phyloP scores from a whole-genome alignment of 64 coral and sea anemone species.

The Porites australiensis region DNA sequence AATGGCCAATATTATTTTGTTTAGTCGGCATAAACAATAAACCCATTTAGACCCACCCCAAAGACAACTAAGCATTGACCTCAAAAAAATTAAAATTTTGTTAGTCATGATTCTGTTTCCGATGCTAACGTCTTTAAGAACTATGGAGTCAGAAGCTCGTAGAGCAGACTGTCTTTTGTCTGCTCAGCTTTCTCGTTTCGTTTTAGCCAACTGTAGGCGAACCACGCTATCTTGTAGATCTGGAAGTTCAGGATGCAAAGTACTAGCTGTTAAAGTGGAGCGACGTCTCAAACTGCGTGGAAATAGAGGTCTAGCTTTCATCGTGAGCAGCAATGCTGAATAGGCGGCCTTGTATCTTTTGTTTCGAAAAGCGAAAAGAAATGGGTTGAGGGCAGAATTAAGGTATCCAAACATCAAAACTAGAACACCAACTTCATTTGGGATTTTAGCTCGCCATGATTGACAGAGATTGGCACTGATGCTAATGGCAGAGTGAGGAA shows the following conservation, averaged over 20 bases:
- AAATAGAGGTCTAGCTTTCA: neutral
- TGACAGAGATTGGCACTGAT: slow-evolving; percentile 12
- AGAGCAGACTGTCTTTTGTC: neutral
- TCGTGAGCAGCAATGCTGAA: neutral
- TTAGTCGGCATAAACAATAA: too few species aligned
- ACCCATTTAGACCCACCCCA: too few species aligned
- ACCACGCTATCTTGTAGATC: neutral
- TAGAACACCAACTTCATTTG: slow-evolving; percentile 3
- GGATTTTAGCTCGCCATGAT: neutral
- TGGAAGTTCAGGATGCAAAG: neutral
- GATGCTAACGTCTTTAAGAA: too few species aligned
- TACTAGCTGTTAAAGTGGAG: slow-evolving; percentile 8
- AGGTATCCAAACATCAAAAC: slow-evolving; percentile 75
- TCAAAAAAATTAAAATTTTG: too few species aligned
- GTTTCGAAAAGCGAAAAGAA: slow-evolving; percentile 65
- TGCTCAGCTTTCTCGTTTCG: neutral
- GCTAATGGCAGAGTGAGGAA: slow-evolving; percentile 28
- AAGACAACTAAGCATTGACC: too few species aligned
- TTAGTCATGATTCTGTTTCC: neutral
- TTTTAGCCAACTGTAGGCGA: neutral
- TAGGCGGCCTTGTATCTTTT: neutral
- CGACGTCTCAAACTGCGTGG: neutral
- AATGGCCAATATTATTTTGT: too few species aligned
- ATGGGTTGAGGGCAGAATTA: slow-evolving; percentile 73
- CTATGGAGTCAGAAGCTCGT: neutral